Evolutionary conservation across 2,888 invertebrate genomes (phyloP), one percentile per base, ranked within the genome.

Genomic region (Ophonus ardosiacus): DNA sequence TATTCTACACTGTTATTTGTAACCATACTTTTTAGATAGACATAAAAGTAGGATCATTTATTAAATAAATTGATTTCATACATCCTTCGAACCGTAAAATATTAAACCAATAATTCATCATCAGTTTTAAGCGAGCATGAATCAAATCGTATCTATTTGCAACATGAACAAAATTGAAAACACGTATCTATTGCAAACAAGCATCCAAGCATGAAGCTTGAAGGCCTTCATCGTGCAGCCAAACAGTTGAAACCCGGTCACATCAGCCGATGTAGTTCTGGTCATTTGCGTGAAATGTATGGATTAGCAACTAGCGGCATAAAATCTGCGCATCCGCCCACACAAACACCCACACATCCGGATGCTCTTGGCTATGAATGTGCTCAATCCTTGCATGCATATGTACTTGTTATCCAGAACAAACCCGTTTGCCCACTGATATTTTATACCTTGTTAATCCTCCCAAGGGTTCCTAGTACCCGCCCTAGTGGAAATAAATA

Each of bases 221-320:
- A 51, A 51, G 43, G 43, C 43, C 43, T 51, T 51, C 17, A 8
- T 43, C 10, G 56, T 15, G 3, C 24, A 15, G 18, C 40, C 79
- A 17, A 59, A 61, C 51, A 59, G 59, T 40, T 5, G 57, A 61
- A 61, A 79, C 61, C 61, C 59, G 31, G 79, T 79, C 79, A 57
- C 61, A 61, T 59, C 61, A 79, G 13, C 78, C 71, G 43, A 74
- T 43, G 71, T 74, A 43, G 71, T 74, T 57, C 59, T 79, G 79
- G 61, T 59, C 57, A 79, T 79, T 79, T 79, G 79, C 61, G 79
- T 79, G 79, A 79, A 79, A 79, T 79, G 79, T 79, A 79, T 79
- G 79, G 79, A 79, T 79, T 79, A 79, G 79, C 21, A 79, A 61
- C 38, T 51, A 61, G 31, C 59, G 79, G 31, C 61, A 61, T 79